Conservation (phyloP, 2,113 vertebrate species). For the Rostratula benghalensis region DNA sequence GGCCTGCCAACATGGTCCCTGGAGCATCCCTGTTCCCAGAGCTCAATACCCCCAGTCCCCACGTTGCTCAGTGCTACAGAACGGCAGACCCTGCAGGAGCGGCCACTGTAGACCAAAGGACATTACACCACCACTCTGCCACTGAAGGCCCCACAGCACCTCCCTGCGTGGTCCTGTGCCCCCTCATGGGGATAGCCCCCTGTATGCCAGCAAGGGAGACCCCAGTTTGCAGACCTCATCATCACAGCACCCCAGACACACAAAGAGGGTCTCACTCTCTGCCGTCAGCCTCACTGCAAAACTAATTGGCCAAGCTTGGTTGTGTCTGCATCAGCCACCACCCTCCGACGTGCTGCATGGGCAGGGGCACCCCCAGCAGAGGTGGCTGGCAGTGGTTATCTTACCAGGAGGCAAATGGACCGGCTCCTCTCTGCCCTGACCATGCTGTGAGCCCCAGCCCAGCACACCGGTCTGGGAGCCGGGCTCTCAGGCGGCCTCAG, state of each 20-base stretch:
- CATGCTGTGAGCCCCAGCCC: background rate
- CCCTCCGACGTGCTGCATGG: fast-evolving
- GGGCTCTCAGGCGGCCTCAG: fast-evolving
- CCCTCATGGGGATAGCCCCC: background rate
- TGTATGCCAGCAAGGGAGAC: background rate
- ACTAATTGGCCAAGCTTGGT: fast-evolving
- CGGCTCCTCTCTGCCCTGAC: background rate
- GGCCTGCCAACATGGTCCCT: background rate
- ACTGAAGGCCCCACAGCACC: background rate
- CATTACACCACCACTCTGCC: background rate
- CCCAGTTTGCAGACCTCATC: fast-evolving
- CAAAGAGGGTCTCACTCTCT: background rate
- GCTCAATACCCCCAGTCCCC: fast-evolving
- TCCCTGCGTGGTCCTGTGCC: background rate
- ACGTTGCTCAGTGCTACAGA: background rate
- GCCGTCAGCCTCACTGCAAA: fast-evolving
- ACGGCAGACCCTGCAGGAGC: fast-evolving
- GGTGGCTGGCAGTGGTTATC: background rate
- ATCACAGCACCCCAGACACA: background rate
- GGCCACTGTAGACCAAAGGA: background rate
- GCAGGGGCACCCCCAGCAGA: background rate
- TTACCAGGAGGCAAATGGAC: background rate
- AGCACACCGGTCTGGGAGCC: background rate
- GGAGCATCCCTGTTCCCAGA: background rate
- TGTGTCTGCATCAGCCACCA: background rate